These are phyloP conservation scores for Hypena proboscidalis DNA, from an alignment of 2,888 invertebrate genomes.

Conservation along the genomic window DNA sequence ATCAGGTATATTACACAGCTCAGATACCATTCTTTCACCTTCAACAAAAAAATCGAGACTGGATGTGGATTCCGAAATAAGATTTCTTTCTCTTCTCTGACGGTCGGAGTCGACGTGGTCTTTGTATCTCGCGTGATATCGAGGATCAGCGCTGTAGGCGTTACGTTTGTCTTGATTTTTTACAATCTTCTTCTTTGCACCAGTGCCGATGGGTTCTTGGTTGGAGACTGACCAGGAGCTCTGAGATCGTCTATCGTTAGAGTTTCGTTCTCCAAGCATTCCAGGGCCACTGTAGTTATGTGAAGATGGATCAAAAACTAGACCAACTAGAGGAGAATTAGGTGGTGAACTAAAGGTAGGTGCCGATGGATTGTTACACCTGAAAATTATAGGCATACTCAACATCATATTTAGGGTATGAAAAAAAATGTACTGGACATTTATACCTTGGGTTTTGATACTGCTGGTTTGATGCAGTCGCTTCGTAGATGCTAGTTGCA, in stretches of 20 bases:
- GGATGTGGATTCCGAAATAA: constrained; percentile 80
- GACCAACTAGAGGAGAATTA: constrained; percentile 75
- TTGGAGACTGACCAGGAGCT: constrained; percentile 70
- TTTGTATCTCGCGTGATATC: constrained; percentile 74
- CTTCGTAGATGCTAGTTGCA: constrained; percentile 72
- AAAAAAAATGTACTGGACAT: constrained; percentile 21
- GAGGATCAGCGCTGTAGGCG: constrained; percentile 63
- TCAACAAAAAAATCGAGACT: constrained; percentile 86
- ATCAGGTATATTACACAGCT: constrained; percentile 83
- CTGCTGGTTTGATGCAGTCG: constrained; percentile 66
- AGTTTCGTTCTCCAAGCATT: constrained; percentile 64
- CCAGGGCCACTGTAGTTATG: constrained; percentile 67
- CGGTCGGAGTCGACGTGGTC: constrained; percentile 67
- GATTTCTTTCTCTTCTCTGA: constrained; percentile 67
- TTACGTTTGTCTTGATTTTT: constrained; percentile 77
- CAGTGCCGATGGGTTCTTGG: constrained; percentile 81
- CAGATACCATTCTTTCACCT: constrained; percentile 87
- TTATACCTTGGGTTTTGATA: constrained; percentile 70
- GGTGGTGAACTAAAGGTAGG: constrained; percentile 80
- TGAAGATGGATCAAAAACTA: constrained; percentile 76
- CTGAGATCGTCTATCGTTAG: constrained; percentile 70
- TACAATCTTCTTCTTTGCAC: constrained; percentile 79
- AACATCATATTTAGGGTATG: constrained; percentile 25
- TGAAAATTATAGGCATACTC: constrained; percentile 55
- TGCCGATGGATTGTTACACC: constrained; percentile 71